These are phyloP conservation scores for Strigamia crassipes DNA, from an alignment of 2,888 invertebrate genomes.

Conservation along the genomic window DNA sequence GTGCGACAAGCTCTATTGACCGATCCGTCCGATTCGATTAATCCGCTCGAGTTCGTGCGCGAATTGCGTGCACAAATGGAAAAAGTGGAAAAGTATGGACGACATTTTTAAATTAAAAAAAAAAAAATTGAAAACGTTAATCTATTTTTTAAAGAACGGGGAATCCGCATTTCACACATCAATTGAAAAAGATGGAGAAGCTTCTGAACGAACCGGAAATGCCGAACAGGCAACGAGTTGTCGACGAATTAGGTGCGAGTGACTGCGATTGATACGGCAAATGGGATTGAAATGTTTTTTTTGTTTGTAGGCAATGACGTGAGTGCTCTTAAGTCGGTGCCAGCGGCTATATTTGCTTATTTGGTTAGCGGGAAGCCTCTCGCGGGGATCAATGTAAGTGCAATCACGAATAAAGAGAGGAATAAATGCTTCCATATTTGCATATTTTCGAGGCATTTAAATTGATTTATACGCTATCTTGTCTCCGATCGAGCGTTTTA, in stretches of 20 bases:
- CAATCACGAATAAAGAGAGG: neutral
- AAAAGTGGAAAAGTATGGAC: constrained; percentile 53
- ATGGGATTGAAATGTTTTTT: neutral
- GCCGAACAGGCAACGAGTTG: neutral
- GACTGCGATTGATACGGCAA: neutral
- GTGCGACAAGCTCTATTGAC: constrained; percentile 55
- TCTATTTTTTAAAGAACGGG: neutral
- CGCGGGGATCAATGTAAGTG: constrained; percentile 49
- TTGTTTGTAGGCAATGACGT: constrained; percentile 65
- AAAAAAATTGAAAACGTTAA: too few relatives aligned
- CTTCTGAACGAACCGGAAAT: neutral
- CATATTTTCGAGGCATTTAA: neutral
- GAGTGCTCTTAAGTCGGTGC: constrained; percentile 71
- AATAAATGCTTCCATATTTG: neutral
- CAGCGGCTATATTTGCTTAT: constrained; percentile 74
- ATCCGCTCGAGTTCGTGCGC: constrained; percentile 63
- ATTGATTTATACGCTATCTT: too few relatives aligned
- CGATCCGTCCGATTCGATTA: constrained; percentile 60
- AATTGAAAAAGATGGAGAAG: neutral
- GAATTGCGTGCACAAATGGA: constrained; percentile 65
- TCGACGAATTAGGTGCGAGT: neutral
- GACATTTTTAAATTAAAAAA: neutral
- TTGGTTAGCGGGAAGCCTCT: constrained; percentile 57
- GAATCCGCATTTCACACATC: neutral
- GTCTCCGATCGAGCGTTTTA: too few relatives aligned